Evolutionary conservation across 2,113 vertebrate genomes (phyloP).

Genomic region (Equus przewalskii): DNA sequence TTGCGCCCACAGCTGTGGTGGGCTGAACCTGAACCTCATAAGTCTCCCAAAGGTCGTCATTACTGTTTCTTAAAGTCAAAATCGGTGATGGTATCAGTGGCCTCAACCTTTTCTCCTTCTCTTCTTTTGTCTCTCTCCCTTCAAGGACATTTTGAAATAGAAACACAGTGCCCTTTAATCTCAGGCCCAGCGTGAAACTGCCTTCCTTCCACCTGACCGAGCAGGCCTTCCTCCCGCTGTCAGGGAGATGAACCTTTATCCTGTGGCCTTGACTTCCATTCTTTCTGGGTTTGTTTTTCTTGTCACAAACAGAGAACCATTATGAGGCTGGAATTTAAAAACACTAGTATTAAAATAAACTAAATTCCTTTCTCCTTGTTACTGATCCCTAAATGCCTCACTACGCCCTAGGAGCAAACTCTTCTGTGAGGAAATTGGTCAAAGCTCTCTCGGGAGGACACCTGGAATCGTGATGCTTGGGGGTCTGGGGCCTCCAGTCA

Average conservation of each 20-base stretch:
- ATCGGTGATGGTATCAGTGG: not conserved
- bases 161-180: not conserved
- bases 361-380: not conserved
- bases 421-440: not conserved
- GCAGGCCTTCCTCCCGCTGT: not conserved
- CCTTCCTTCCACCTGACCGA: conserved; percentile 71
- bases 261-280: not conserved
- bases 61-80: not conserved
- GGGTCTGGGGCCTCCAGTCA: not conserved
- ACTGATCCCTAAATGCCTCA: not conserved
- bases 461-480: not conserved
- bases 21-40: not conserved
- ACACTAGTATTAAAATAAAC: not conserved
- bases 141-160: conserved; percentile 40
- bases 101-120: not conserved
- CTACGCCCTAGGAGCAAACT: not conserved
- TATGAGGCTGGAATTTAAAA: conserved; percentile 24
- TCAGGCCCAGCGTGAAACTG: not conserved
- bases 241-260: conserved; percentile 68
- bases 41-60: not conserved
- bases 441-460: not conserved
- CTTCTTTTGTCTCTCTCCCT: not conserved
- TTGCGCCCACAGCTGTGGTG: not conserved
- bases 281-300: not conserved
- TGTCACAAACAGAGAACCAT: not conserved